phyloP scores from a whole-genome alignment of 1,140 invertebrate genomes.

The Homalodisca vitripennis region DNA sequence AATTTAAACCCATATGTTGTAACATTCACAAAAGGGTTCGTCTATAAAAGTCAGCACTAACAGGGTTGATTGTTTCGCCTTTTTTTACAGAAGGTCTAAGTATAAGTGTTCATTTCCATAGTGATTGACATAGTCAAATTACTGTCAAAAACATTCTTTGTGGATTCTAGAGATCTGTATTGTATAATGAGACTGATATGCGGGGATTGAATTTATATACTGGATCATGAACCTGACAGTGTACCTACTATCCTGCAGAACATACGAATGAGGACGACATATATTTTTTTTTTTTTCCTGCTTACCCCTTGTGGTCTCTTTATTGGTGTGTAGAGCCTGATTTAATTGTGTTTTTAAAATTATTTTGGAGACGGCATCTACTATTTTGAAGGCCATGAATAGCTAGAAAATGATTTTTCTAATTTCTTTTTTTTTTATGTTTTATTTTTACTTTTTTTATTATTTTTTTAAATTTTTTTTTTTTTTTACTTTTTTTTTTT shows the following conservation, averaged over 20 bases:
- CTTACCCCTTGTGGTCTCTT: not conserved
- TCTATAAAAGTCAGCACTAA: conserved; percentile 25
- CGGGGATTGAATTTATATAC: too few relatives aligned
- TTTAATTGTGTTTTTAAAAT: not conserved
- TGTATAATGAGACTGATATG: too few relatives aligned
- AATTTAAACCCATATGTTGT: conserved; percentile 31
- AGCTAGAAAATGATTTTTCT: conserved; percentile 13
- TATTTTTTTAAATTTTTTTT: too few relatives aligned
- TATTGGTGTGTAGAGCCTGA: not conserved
- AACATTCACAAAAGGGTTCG: conserved; percentile 30
- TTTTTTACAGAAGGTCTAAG: not conserved
- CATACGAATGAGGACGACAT: too few relatives aligned
- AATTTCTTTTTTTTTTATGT: not conserved
- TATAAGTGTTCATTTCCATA: not conserved
- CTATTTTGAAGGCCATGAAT: conserved; percentile 28
- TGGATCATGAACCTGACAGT: too few relatives aligned
- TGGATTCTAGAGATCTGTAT: not conserved
- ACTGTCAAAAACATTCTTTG: conserved; percentile 22
- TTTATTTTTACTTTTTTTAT: too few relatives aligned
- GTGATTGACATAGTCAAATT: conserved; percentile 20
- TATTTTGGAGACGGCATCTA: conserved; percentile 1
- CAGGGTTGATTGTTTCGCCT: not conserved
- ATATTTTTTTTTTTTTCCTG: too few relatives aligned
- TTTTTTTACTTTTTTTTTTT: too few relatives aligned
- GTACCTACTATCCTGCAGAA: too few relatives aligned